These are phyloP conservation scores for Paedocypris sp. DNA, from an alignment of 2,113 vertebrate genomes.

Conservation along the genomic window DNA sequence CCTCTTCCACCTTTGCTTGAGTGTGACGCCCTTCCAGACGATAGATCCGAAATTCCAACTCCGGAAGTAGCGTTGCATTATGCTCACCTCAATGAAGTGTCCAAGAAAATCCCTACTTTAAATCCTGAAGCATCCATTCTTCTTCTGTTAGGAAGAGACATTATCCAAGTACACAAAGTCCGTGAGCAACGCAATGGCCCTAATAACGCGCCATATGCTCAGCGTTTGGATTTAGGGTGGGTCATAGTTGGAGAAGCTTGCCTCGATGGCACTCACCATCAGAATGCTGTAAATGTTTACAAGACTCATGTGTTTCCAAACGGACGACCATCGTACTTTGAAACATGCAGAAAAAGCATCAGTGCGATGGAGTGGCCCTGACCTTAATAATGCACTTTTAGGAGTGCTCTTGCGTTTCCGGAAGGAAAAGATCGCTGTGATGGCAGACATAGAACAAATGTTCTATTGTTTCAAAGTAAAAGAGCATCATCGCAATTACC, in stretches of 20 bases:
- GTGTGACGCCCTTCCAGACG: conserved; percentile 8
- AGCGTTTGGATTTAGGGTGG: not conserved
- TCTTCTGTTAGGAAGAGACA: not conserved
- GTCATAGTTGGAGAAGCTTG: not conserved
- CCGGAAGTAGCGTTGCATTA: not conserved
- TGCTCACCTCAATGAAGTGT: not conserved
- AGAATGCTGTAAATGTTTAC: not conserved
- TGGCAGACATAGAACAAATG: conserved; percentile 23
- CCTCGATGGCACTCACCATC: not conserved
- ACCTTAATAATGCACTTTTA: not conserved
- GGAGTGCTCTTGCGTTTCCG: not conserved
- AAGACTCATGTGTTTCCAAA: not conserved
- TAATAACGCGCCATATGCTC: not conserved
- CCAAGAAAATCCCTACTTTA: not conserved
- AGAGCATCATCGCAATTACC: conserved; percentile 7
- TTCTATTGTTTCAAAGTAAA: conserved; percentile 20
- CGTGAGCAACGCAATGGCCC: conserved; percentile 1
- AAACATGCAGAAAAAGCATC: not conserved
- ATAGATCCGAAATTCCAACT: conserved; percentile 9
- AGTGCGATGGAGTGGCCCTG: not conserved
- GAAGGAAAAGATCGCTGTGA: conserved; percentile 6
- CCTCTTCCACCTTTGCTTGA: not conserved
- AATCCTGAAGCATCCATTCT: not conserved
- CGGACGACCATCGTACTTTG: not conserved
- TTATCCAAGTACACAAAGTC: conserved; percentile 4